Conservation (phyloP, 1,140 invertebrate species). For the Drosophila trapezifrons region DNA sequence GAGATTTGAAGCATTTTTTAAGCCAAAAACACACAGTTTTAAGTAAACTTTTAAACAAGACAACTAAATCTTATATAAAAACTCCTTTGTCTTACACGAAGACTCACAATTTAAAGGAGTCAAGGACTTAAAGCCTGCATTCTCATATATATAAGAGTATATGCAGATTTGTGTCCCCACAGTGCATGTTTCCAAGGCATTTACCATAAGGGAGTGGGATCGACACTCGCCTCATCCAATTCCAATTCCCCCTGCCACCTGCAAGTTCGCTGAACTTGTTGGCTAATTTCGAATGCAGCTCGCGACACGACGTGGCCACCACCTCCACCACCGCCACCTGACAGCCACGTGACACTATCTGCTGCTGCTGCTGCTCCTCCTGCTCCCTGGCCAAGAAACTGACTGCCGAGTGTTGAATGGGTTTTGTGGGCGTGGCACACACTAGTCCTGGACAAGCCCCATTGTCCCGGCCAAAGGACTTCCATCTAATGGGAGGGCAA, state of each 20-base stretch:
- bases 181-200: slow-evolving; percentile 24
- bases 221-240: slow-evolving; percentile 24
- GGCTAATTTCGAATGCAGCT: slow-evolving; percentile 68
- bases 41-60: too few species aligned
- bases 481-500: slow-evolving; percentile 9
- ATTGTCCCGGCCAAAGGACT: slow-evolving; percentile 9
- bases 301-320: slow-evolving; percentile 41
- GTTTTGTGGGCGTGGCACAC: slow-evolving; percentile 41
- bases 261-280: slow-evolving; percentile 50
- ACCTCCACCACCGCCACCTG: slow-evolving; percentile 45
- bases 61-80: background rate
- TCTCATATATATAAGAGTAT: background rate
- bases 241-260: slow-evolving; percentile 7
- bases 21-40: too few species aligned
- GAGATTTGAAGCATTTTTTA: too few species aligned
- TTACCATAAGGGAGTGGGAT: slow-evolving; percentile 12
- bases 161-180: background rate
- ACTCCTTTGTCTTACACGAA: background rate
- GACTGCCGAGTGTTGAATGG: slow-evolving; percentile 10
- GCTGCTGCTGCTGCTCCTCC: slow-evolving; percentile 18
- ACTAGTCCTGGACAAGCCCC: background rate
- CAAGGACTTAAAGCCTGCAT: background rate
- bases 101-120: background rate
- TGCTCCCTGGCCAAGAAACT: background rate
- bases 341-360: slow-evolving; percentile 73